Conservation (phyloP, 2,797 vertebrate species). For the Trachops cirrhosus region DNA sequence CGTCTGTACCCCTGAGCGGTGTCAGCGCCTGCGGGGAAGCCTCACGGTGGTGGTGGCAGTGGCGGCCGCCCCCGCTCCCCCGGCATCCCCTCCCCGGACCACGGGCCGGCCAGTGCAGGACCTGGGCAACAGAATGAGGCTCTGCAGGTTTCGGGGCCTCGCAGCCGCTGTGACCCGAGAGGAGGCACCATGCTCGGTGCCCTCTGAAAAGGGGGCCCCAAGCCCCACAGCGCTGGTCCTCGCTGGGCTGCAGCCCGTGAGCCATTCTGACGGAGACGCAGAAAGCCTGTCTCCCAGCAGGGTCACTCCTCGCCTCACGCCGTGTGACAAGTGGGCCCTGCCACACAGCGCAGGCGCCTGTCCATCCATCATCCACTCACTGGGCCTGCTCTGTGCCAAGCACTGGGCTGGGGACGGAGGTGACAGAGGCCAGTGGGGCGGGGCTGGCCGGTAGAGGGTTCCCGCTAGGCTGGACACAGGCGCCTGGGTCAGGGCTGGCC, state of each 20-base stretch:
- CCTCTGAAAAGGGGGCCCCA: neutral
- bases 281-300: neutral
- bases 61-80: too few relatives aligned
- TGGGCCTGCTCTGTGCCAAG: neutral
- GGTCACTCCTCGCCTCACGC: neutral
- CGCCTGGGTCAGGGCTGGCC: neutral
- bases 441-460: neutral
- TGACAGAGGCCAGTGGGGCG: neutral
- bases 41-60: too few relatives aligned
- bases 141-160: neutral
- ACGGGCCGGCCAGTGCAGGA: neutral
- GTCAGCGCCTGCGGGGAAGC: neutral
- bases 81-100: too few relatives aligned
- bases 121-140: neutral
- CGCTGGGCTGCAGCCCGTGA: fast-evolving
- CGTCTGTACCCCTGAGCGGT: neutral
- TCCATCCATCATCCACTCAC: neutral
- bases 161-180: neutral
- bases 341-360: neutral
- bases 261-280: neutral
- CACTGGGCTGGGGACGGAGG: neutral
- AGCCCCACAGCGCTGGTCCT: fast-evolving
- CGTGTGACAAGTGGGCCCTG: neutral
- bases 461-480: neutral
- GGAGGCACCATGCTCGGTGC: fast-evolving